Conservation (phyloP, 2,797 vertebrate genomes). For the Thunnus albacares region DNA sequence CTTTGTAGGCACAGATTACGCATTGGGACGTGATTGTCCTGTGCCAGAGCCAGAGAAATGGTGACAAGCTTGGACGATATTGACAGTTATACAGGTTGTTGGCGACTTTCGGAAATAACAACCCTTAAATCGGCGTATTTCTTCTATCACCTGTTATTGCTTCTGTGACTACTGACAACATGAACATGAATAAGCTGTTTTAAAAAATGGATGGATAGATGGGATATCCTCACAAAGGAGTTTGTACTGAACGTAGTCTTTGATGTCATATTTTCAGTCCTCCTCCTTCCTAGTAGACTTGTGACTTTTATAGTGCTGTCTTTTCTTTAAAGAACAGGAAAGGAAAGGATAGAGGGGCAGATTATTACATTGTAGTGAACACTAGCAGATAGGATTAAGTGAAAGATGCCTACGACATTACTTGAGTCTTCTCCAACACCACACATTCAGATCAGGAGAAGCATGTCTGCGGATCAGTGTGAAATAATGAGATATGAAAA, state of each 20-base stretch:
- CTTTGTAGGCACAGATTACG: neutral
- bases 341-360: slow-evolving; percentile 29
- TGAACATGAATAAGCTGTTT: too few species aligned
- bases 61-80: neutral
- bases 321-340: slow-evolving; percentile 37
- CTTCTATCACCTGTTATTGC: neutral
- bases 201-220: neutral
- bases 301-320: slow-evolving; percentile 15
- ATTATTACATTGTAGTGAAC: slow-evolving; percentile 54
- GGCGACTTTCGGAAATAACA: neutral
- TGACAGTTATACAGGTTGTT: neutral
- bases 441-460: slow-evolving; percentile 66
- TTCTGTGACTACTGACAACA: neutral
- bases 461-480: slow-evolving; percentile 69
- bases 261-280: neutral
- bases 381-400: slow-evolving; percentile 57
- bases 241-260: neutral
- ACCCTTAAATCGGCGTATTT: neutral
- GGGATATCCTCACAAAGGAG: neutral
- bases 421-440: slow-evolving; percentile 61
- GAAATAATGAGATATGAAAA: slow-evolving; percentile 89
- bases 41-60: neutral
- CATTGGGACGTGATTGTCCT: neutral
- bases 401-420: slow-evolving; percentile 57
- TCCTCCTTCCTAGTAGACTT: slow-evolving; percentile 1